Percentiles rank a stretch among this genome's conserved stretches.
These are phyloP conservation scores for Drosophila mauritiana DNA, from an alignment of 1,140 invertebrate species.

Conservation along the genomic window DNA sequence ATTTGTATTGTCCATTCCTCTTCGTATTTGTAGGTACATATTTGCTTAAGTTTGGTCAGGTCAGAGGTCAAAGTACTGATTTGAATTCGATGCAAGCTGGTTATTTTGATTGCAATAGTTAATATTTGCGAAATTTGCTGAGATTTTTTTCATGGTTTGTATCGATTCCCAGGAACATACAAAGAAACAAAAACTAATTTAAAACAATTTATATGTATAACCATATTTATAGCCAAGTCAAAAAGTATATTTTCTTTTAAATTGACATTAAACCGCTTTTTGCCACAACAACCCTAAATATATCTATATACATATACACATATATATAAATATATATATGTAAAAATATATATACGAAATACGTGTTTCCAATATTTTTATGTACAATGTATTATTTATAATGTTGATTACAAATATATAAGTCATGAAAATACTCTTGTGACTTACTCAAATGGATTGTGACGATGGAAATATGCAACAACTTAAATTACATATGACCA, in stretches of 20 bases:
- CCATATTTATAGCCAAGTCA: not conserved
- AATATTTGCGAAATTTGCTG: not conserved
- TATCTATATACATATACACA: too few relatives aligned
- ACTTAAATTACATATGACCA: slow-evolving; percentile 38
- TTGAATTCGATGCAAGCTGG: not conserved
- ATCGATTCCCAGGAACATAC: slow-evolving; percentile 4
- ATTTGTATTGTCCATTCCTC: slow-evolving; percentile 8
- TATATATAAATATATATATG: too few relatives aligned
- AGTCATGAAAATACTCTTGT: slow-evolving; percentile 22
- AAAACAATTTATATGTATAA: not conserved
- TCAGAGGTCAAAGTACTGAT: not conserved
- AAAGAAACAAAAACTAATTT: not conserved
- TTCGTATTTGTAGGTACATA: not conserved
- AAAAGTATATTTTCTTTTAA: not conserved
- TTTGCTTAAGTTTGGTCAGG: not conserved
- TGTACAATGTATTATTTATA: slow-evolving; percentile 12
- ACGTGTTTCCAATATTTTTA: slow-evolving; percentile 15
- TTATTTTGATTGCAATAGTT: not conserved
- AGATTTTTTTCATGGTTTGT: not conserved
- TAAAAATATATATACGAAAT: too few relatives aligned
- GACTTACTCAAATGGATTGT: slow-evolving; percentile 35
- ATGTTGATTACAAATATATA: slow-evolving; percentile 14
- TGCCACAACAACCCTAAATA: not conserved
- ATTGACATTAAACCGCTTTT: not conserved
- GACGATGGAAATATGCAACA: slow-evolving; percentile 33